A percentile compares a stretch with the other conserved stretches of the same genome.
Evolutionary conservation across 1,140 invertebrate species (phyloP).

Genomic region (Drosophila guanche): DNA sequence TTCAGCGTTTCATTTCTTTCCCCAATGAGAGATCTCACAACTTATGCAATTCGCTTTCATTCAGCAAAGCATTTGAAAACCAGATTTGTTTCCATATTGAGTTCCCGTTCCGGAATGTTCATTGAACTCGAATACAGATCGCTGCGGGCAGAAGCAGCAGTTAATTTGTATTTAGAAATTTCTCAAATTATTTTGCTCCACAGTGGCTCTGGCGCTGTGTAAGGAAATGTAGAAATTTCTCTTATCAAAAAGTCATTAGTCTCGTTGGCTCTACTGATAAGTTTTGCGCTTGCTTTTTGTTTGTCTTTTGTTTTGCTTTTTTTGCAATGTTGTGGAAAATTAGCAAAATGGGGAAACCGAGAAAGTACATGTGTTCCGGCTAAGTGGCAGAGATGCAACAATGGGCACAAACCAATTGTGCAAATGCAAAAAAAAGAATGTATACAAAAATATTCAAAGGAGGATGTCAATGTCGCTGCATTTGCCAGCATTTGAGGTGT

Average conservation of each 20-base stretch:
- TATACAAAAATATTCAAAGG: not conserved
- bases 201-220: too few relatives aligned
- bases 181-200: too few relatives aligned
- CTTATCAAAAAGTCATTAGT: not conserved
- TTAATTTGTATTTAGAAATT: slow-evolving; percentile 3
- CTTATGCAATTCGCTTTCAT: slow-evolving; percentile 5
- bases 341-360: not conserved
- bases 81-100: slow-evolving; percentile 24
- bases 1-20: slow-evolving; percentile 18
- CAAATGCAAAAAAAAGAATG: slow-evolving; percentile 29
- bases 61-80: slow-evolving; percentile 3
- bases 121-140: slow-evolving; percentile 31
- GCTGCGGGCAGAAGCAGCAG: not conserved
- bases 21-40: slow-evolving; percentile 23
- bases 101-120: slow-evolving; percentile 22
- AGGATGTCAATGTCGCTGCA: slow-evolving; percentile 31
- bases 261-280: slow-evolving; percentile 2
- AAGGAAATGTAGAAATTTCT: slow-evolving; percentile 1
- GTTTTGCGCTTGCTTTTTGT: not conserved
- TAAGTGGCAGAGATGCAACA: not conserved
- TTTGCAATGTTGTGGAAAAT: slow-evolving; percentile 4
- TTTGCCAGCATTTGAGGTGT: not conserved
- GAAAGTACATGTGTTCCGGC: slow-evolving; percentile 6
- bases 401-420: slow-evolving; percentile 25
- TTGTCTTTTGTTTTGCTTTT: too few relatives aligned